Evolutionary conservation across 2,888 invertebrate species (phyloP), one percentile per base, ranked within the genome.

Genomic region (Saturnia pavonia): DNA sequence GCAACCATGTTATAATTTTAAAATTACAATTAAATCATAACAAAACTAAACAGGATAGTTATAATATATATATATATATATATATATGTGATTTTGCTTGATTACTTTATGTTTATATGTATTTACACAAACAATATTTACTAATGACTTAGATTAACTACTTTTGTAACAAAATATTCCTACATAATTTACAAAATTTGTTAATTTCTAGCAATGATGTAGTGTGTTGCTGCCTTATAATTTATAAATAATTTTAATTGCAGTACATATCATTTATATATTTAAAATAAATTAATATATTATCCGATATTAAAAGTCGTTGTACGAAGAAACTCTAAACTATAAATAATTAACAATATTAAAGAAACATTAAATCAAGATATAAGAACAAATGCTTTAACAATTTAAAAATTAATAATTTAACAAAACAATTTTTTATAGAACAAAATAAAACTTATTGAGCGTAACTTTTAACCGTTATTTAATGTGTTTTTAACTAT

Each of bases 51-150:
- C 25, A 14, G 27, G 27, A 27, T 40, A 40, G 40, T 60, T 19
- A 40, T 65, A 65, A 65, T 16, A 7, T 40, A 16, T 63, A 34
- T 27, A 34, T 14, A 4, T 34, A 63, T 16, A 34, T 34, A 27
- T 63, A 1, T 16, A 63, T 54, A 27, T 63, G 2, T 27, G 57
- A 6, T 60, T 60, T 27, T 27, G 27, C 16, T 40, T 65, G 19
- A 9, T n/a, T 65, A 65, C n/a, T 40, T 78, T 73, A 72, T 69
- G 72, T 71, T 76, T 76, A 76, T 72, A 76, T 48, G 68, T 77
- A 80, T 45, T 68, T 74, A 73, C 74, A 76, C 72, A 72, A 71
- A 73, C 69, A 77, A 40, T 73, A 65, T 78, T n/a, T 76, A 76
- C 69, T 71, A 69, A 60, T 60, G 12, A 27, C 27, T 60, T 60